Percentiles rank a stretch among this genome's conserved stretches.
phyloP scores from a whole-genome alignment of 1,140 invertebrate species.

The Asobara japonica region DNA sequence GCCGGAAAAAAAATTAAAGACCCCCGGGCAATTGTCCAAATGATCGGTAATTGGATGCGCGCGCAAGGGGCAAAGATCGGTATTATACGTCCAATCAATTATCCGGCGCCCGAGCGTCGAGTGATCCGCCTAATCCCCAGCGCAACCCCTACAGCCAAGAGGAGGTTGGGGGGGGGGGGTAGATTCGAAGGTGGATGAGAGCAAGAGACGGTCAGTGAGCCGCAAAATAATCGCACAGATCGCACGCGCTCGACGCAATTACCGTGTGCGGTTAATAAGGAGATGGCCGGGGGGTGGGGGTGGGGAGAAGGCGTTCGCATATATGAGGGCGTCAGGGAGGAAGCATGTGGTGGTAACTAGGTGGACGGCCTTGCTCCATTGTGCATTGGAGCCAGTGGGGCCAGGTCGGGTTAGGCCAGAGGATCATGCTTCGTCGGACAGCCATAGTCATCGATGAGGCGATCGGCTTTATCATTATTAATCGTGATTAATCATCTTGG shows the following conservation, averaged over 20 bases:
- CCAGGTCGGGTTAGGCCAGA: background rate
- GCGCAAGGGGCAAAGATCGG: background rate
- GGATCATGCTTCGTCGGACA: background rate
- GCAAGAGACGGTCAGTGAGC: slow-evolving; percentile 38
- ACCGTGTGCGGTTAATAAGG: slow-evolving; percentile 55
- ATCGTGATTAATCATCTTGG: background rate
- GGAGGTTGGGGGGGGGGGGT: background rate
- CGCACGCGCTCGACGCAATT: slow-evolving; percentile 45
- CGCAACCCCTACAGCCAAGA: background rate
- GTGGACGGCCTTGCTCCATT: background rate
- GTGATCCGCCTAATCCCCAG: slow-evolving; percentile 55
- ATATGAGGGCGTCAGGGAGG: background rate
- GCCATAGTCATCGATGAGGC: background rate
- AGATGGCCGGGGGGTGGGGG: slow-evolving; percentile 41
- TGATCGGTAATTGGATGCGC: slow-evolving; percentile 1
- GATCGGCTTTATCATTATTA: background rate
- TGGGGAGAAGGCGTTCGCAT: background rate
- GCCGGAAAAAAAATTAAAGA: background rate
- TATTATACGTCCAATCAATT: slow-evolving; percentile 41
- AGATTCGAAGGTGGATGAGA: slow-evolving; percentile 6
- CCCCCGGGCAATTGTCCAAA: background rate
- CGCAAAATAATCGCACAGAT: slow-evolving; percentile 51
- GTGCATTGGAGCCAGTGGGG: background rate
- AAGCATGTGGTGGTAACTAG: slow-evolving; percentile 8
- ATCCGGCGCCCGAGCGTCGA: slow-evolving; percentile 39